Evolutionary conservation across 2,113 vertebrate species (phyloP).

Genomic region (Microcebus tavaratra): DNA sequence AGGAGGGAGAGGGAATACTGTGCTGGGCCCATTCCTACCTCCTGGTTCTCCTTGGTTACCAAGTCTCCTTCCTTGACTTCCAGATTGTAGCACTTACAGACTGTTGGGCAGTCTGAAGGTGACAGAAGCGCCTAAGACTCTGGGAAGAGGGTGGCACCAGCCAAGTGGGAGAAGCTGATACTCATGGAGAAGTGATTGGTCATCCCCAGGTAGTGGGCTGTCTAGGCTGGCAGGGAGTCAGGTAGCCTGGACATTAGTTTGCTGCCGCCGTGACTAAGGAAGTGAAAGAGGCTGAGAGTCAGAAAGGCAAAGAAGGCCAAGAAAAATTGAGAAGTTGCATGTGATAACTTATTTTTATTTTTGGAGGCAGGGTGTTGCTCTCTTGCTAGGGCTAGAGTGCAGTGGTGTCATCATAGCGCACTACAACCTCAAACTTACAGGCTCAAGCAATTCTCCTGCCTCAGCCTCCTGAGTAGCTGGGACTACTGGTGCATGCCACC

Average conservation of each 20-base stretch:
- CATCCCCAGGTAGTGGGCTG: rapidly evolving
- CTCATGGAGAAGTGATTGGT: neutral
- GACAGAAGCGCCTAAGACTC: neutral
- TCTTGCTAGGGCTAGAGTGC: too few relatives aligned
- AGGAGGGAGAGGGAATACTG: rapidly evolving
- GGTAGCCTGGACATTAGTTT: neutral
- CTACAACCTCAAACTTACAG: too few relatives aligned
- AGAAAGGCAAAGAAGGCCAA: neutral
- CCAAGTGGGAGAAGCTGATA: rapidly evolving
- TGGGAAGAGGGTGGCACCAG: rapidly evolving
- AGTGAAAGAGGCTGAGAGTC: neutral
- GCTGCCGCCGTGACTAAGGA: rapidly evolving
- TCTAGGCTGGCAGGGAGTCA: rapidly evolving
- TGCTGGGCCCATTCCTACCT: too few relatives aligned
- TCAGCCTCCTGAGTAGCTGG: too few relatives aligned
- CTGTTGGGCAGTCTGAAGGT: neutral
- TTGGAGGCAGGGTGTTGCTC: too few relatives aligned
- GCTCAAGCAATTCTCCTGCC: too few relatives aligned
- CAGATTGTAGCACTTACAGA: neutral
- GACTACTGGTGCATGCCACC: too few relatives aligned
- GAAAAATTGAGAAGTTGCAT: neutral
- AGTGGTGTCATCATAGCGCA: too few relatives aligned
- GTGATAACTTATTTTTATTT: neutral
- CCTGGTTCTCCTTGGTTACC: neutral
- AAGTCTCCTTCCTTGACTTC: neutral